A percentile compares a stretch with the other conserved stretches of the same genome.
Conservation (phyloP, 1,140 invertebrate genomes). For the Drosophila lacertosa region DNA sequence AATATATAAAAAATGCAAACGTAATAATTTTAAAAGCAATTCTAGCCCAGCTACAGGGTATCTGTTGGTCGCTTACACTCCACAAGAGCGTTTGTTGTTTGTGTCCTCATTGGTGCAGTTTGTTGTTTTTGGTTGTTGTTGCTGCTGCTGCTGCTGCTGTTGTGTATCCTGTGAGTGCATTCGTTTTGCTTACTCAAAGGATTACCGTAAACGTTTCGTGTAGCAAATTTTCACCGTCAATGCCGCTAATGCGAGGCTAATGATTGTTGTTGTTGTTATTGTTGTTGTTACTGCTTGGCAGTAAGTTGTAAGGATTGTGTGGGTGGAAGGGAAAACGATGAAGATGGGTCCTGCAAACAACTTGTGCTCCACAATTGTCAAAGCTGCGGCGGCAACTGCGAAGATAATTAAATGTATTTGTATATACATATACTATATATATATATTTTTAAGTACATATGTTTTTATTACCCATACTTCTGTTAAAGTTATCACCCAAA, state of each 20-base stretch:
- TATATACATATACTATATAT: too few relatives aligned
- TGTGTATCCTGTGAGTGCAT: slow-evolving; percentile 22
- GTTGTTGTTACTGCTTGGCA: not conserved
- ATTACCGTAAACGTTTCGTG: slow-evolving; percentile 52
- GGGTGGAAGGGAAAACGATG: not conserved
- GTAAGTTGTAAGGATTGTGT: not conserved
- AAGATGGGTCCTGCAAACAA: not conserved
- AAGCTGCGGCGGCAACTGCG: not conserved
- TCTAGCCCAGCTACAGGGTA: too few relatives aligned
- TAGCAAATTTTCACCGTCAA: slow-evolving; percentile 46
- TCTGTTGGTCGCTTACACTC: too few relatives aligned
- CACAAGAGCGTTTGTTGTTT: too few relatives aligned
- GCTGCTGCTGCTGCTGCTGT: not conserved
- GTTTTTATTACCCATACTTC: too few relatives aligned
- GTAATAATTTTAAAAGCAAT: too few relatives aligned
- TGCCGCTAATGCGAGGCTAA: slow-evolving; percentile 48
- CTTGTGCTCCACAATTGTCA: not conserved
- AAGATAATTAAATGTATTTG: not conserved
- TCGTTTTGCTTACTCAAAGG: slow-evolving; percentile 50
- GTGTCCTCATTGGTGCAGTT: not conserved
- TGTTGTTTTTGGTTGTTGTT: not conserved
- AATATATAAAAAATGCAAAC: too few relatives aligned
- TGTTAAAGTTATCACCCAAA: too few relatives aligned
- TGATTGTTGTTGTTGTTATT: slow-evolving; percentile 25
- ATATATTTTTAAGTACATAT: too few relatives aligned